Evolutionary conservation across 37 sponge, comb jelly and placozoan species (phyloP).

Genomic region (Bolinopsis microptera): DNA sequence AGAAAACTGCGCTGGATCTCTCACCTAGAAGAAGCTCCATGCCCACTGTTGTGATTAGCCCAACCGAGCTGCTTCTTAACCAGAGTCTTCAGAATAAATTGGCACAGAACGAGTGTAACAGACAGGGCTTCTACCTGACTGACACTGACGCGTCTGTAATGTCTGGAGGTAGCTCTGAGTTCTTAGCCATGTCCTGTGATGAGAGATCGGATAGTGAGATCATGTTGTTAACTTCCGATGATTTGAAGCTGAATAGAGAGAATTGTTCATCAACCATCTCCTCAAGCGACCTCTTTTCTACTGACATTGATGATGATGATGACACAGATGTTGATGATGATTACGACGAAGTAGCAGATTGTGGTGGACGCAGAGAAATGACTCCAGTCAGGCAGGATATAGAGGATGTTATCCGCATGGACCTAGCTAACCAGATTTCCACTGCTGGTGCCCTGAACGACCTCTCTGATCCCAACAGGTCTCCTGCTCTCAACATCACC

Average conservation of each 20-base stretch:
- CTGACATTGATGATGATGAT: neutral
- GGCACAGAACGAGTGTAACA: conserved; percentile 2
- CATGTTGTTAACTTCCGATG: neutral
- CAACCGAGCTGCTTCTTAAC: conserved; percentile 7
- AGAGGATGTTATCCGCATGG: neutral
- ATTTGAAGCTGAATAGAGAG: neutral
- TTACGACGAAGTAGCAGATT: conserved; percentile 16
- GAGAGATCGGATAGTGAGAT: neutral
- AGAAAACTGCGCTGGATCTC: neutral
- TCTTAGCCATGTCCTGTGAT: neutral
- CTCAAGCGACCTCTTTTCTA: neutral
- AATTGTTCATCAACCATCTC: conserved; percentile 12
- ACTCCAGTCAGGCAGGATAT: conserved; percentile 12
- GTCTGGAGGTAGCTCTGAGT: neutral
- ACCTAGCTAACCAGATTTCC: neutral
- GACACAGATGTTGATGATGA: neutral
- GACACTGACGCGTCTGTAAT: conserved; percentile 13
- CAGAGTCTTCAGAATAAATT: conserved; percentile 3
- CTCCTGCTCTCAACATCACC: conserved; percentile 28
- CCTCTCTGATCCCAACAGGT: conserved; percentile 20
- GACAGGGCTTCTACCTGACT: conserved; percentile 39
- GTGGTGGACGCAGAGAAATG: neutral
- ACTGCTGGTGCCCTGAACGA: neutral
- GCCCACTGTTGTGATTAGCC: conserved; percentile 15
- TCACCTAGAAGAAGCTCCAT: conserved; percentile 26